Conservation (phyloP, 2,113 vertebrate genomes). For the Oostethus manadensis region DNA sequence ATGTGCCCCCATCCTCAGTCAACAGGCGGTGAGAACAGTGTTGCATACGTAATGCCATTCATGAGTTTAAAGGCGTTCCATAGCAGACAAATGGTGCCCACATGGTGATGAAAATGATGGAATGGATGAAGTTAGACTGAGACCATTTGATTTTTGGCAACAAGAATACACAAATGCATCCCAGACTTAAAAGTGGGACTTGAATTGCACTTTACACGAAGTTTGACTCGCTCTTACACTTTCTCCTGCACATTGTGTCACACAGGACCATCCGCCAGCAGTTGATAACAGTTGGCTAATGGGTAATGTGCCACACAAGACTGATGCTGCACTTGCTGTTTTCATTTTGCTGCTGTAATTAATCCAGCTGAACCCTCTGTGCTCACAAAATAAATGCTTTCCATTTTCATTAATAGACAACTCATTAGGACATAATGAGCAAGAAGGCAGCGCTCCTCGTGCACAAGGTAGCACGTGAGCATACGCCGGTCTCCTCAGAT, state of each 20-base stretch:
- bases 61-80: neutral
- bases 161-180: neutral
- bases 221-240: conserved; percentile 28
- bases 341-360: conserved; percentile 72
- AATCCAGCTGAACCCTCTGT: conserved; percentile 74
- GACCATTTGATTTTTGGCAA: neutral
- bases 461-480: conserved; percentile 49
- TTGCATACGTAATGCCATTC: neutral
- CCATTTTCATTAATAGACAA: conserved; percentile 80
- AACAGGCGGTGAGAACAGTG: neutral
- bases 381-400: conserved; percentile 77
- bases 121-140: neutral
- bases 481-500: conserved; percentile 54
- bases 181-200: conserved; percentile 4
- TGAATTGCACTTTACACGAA: conserved; percentile 28
- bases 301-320: conserved; percentile 66
- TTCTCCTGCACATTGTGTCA: conserved; percentile 18
- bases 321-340: conserved; percentile 66
- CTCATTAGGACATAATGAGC: conserved; percentile 77
- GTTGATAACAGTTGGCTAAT: conserved; percentile 69
- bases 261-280: conserved; percentile 41
- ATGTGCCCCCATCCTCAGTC: neutral
- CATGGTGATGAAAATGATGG: neutral
- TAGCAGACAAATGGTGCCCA: neutral
- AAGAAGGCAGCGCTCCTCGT: conserved; percentile 53